Base-by-base conservation (phyloP, 2,888 invertebrate species). In the Eumacrocentrus americanus region DNA sequence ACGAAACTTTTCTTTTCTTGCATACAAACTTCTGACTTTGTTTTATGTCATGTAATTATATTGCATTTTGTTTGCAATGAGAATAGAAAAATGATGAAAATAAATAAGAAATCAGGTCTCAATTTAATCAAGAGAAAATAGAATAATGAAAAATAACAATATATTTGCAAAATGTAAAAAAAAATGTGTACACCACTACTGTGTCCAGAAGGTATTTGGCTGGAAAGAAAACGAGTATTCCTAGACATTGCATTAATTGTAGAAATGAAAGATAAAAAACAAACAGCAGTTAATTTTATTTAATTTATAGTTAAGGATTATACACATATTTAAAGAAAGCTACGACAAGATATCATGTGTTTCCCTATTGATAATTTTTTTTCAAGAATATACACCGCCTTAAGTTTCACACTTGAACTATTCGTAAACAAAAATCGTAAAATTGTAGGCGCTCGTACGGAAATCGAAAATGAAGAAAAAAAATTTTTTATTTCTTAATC, bases 181-280 rank as follows among this genome's bases (percentile, higher is more conserved):
- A 29, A 29, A 29, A 29, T n/a, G n/a, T n/a, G n/a, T n/a, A n/a
- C n/a, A n/a, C n/a, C n/a, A n/a, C n/a, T n/a, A n/a, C n/a, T n/a
- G n/a, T n/a, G n/a, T n/a, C n/a, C n/a, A n/a, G n/a, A n/a, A n/a
- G n/a, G n/a, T n/a, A n/a, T n/a, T n/a, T n/a, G n/a, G n/a, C n/a
- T n/a, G n/a, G n/a, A 29, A 29, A 6, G 9, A 29, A 29, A 4
- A 29, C 29, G 9, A 29, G 29, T 29, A 29, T 29, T 29, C 29
- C 29, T 29, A 29, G 29, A 29, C 29, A 29, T 29, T 29, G 29
- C 29, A 29, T 29, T 29, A 42, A 59, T 38, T 23, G 53, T 35
- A 55, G 54, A 50, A 37, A 37, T 47, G 23, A 62, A 58, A 59
- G 29, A 38, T 11, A 37, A 22, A 56, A 47, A 40, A 42, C 22